A percentile compares a stretch with the other conserved stretches of the same genome.
Conservation (phyloP, 1,140 invertebrate species). For the Apocrypta bakeri region DNA sequence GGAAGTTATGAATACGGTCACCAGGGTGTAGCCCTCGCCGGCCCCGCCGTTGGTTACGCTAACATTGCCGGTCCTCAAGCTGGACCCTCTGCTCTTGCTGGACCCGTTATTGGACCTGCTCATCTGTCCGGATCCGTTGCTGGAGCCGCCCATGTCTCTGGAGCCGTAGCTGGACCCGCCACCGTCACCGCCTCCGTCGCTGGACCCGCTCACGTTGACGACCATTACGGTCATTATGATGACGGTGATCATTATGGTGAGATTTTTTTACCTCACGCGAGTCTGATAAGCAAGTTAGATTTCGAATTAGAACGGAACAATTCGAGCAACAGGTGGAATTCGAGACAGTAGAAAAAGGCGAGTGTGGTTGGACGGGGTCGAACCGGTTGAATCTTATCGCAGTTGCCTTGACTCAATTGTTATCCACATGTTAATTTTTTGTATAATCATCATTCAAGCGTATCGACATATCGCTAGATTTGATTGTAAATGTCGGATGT, state of each 20-base stretch:
- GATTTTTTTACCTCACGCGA: neutral
- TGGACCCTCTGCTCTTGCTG: constrained; percentile 61
- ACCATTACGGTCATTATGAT: constrained; percentile 57
- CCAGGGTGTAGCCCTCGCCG: constrained; percentile 66
- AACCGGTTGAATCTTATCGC: neutral
- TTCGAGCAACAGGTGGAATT: neutral
- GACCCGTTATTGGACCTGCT: constrained; percentile 66
- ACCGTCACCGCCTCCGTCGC: constrained; percentile 69
- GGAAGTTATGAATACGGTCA: constrained; percentile 59
- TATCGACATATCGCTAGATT: neutral
- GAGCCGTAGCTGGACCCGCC: constrained; percentile 70
- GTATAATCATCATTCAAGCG: neutral
- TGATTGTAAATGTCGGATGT: neutral
- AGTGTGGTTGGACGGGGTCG: neutral
- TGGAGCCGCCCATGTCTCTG: constrained; percentile 68
- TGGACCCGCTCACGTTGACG: constrained; percentile 69
- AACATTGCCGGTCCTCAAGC: constrained; percentile 66
- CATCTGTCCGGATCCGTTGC: constrained; percentile 66
- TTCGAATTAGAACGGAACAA: neutral
- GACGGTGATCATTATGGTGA: constrained; percentile 42
- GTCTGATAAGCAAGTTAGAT: neutral
- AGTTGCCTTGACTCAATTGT: neutral
- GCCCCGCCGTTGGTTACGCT: constrained; percentile 63
- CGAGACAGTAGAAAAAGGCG: constrained; percentile 17
- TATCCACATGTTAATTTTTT: neutral